Conservation (phyloP, 2,113 vertebrate species). For the Anseranas semipalmata region DNA sequence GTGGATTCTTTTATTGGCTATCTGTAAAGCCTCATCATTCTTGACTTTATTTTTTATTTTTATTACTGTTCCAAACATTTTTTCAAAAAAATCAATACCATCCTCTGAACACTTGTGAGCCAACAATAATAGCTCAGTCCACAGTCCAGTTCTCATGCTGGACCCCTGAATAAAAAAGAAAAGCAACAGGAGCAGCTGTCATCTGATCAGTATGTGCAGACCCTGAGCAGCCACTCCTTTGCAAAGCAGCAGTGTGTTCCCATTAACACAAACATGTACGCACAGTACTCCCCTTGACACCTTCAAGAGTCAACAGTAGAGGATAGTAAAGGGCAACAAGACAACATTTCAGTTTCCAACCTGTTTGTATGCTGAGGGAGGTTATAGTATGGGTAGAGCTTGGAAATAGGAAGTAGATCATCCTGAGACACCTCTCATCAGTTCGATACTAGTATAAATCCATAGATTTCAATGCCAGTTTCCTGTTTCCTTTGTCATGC, state of each 20-base stretch:
- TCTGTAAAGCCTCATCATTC: slow-evolving; percentile 43
- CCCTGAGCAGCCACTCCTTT: background rate
- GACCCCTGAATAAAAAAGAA: background rate
- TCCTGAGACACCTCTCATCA: background rate
- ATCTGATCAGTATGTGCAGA: background rate
- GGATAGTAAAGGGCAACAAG: background rate
- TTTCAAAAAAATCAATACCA: slow-evolving; percentile 47
- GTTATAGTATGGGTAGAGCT: background rate
- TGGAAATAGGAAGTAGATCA: background rate
- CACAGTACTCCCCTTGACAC: background rate
- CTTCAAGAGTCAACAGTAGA: background rate
- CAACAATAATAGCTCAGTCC: slow-evolving; percentile 6
- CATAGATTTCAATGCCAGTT: background rate
- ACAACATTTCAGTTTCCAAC: background rate
- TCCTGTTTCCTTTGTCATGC: background rate
- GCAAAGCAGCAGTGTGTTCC: background rate
- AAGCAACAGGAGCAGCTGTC: background rate
- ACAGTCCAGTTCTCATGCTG: background rate
- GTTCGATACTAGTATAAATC: background rate
- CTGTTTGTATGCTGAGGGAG: background rate
- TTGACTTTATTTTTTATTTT: slow-evolving; percentile 37
- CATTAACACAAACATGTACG: rapidly evolving
- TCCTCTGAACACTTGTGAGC: slow-evolving; percentile 6
- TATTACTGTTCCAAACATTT: slow-evolving; percentile 22
- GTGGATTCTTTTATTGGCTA: slow-evolving; percentile 17